Evolutionary conservation across 2,113 vertebrate genomes (phyloP).

Genomic region (Henicopernis longicauda): DNA sequence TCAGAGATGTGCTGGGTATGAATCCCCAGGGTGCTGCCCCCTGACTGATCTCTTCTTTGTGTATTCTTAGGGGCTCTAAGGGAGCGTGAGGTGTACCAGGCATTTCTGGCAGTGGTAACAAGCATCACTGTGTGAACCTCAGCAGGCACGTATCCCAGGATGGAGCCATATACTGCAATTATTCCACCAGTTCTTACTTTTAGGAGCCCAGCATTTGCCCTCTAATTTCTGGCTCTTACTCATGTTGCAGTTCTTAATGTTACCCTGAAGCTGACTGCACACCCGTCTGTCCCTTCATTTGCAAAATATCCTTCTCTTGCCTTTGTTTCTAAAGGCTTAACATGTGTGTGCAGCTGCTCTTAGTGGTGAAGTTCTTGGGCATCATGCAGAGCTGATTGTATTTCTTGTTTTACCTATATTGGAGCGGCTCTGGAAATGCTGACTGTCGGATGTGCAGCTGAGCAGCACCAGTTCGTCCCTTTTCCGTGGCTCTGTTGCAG

Average conservation of each 20-base stretch:
- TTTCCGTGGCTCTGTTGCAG: neutral
- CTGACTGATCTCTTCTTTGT: neutral
- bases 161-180: neutral
- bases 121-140: fast-evolving
- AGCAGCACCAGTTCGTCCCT: neutral
- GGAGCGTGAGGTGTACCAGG: neutral
- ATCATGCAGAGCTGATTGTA: neutral
- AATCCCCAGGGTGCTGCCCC: neutral
- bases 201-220: neutral
- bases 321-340: neutral
- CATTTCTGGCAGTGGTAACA: neutral
- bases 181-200: neutral
- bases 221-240: neutral
- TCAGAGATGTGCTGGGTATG: neutral
- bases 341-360: neutral
- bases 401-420: neutral
- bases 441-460: neutral
- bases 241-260: neutral
- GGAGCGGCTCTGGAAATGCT: neutral
- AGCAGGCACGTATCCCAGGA: neutral
- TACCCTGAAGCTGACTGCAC: neutral
- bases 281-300: neutral
- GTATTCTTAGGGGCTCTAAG: neutral
- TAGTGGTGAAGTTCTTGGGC: neutral
- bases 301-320: neutral